A percentile compares a stretch with the other conserved stretches of the same genome.
Evolutionary conservation across 1,140 invertebrate species (phyloP).

Genomic region (Drosophila parvula): DNA sequence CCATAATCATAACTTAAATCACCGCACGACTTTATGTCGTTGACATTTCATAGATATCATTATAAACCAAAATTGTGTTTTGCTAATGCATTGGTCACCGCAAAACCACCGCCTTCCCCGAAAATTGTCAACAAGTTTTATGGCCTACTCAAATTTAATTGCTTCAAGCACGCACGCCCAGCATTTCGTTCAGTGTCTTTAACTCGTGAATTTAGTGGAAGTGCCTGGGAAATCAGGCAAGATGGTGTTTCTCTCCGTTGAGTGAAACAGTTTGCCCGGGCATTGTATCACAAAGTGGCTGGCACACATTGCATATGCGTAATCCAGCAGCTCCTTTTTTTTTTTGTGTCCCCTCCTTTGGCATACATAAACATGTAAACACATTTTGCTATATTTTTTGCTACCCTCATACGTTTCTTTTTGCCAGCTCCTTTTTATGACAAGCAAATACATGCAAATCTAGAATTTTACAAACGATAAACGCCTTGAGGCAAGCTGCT

Average conservation of each 20-base stretch:
- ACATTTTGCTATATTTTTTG: constrained; percentile 62
- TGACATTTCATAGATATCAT: constrained; percentile 39
- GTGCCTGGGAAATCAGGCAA: not conserved
- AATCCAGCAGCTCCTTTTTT: constrained; percentile 60
- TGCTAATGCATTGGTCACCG: constrained; percentile 36
- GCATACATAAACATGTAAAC: constrained; percentile 74
- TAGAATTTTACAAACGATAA: constrained; percentile 82
- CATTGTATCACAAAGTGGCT: constrained; percentile 73
- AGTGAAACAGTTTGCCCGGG: constrained; percentile 18
- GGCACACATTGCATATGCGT: constrained; percentile 75
- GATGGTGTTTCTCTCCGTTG: constrained; percentile 3
- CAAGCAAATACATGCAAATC: constrained; percentile 81
- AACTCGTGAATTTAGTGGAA: constrained; percentile 14
- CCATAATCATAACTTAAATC: constrained; percentile 41
- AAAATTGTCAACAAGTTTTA: constrained; percentile 54
- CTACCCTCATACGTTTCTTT: constrained; percentile 1
- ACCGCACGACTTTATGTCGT: constrained; percentile 8
- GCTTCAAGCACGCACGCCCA: constrained; percentile 6
- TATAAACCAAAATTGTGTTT: constrained; percentile 39
- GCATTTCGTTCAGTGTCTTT: constrained; percentile 10
- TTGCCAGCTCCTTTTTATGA: constrained; percentile 64
- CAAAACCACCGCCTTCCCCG: constrained; percentile 8
- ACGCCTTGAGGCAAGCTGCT: constrained; percentile 79
- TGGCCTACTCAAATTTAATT: constrained; percentile 37
- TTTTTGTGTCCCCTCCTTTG: constrained; percentile 29